Evolutionary conservation across 1,140 invertebrate genomes (phyloP), one percentile per base, ranked within the genome.

Genomic region (Apis dorsata): DNA sequence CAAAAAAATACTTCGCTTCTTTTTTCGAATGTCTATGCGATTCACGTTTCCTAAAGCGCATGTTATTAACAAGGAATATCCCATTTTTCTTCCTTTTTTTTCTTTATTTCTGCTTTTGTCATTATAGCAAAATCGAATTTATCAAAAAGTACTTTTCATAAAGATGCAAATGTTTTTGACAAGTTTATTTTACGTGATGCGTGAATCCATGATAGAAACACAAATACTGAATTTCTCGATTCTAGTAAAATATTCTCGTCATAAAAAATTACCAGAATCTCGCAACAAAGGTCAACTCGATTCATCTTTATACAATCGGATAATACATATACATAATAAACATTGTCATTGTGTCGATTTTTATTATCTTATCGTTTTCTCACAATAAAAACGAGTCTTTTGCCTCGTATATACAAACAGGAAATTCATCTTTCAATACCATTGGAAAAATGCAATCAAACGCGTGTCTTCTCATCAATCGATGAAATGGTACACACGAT

Each of bases 51-150:
- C 49, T 63, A 19, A 55, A 51, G 21, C 1, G 51, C 66, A n/a
- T 49, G 28, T 19, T 60, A 74, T 15, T 53, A 53, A 69, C 60
- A 81, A 73, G 19, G 62, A 57, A 83, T 44, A 34, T 63, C 28
- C 19, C 59, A 63, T 60, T 62, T 7, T 51, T 70, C 12, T 5
- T 15, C 11, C 15, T 10, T 17, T 7, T 51, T 63, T 21, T 44
- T 44, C 8, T 28, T 17, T 49, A 11, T 13, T 28, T n/a, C n/a
- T 12, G 11, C 8, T n/a, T 69, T 69, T 51, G 49, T 59, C 71
- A 71, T 65, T 57, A 66, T 57, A 66, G 77, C 83, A 60, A 81
- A 60, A 7, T 62, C 19, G 53, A 80, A 71, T 85, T 73, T 10
- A 79, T 21, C 28, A 69, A 59, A 44, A 71, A 55, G 59, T 76